Evolutionary conservation across 2,797 vertebrate species (phyloP), one percentile per base, ranked within the genome.

Genomic region (Sebastes hubbsi): DNA sequence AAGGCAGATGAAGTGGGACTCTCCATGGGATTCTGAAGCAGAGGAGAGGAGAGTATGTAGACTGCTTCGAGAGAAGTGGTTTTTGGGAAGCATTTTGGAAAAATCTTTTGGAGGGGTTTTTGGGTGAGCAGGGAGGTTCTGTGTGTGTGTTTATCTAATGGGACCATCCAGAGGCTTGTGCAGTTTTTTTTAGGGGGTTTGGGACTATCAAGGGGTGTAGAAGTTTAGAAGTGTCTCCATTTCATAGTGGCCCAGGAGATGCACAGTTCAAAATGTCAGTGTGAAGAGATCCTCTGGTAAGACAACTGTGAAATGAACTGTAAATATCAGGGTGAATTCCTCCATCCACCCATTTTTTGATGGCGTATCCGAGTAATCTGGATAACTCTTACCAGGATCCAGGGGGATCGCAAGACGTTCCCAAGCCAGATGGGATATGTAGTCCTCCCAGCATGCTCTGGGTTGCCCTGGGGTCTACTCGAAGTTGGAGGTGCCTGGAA

Each of bases 1-100:
- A 91, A 78, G 65, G 84, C 55, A 29, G 80, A 89, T 92, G 74
- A 88, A 87, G 65, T 66, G 11, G 58, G 52, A 64, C 64, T 85
- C 85, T 90, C 83, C 27, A 54, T 72, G 84, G 85, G 84, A 78
- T 65, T 83, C 25, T 49, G 52, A 81, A 67, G 75, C 67, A 78
- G 82, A 89, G 75, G 64, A 75, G 76, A 77, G 74, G 77, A 63
- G 68, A 84, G 79, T 83, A 71, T 61, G 77, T 68, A 84, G 62
- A 71, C 75, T 30, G 66, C 25, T 32, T 8, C 5, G 7, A 46
- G 83, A 83, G 62, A 72, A 56, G 69, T 70, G 11, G 42, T 73
- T 79, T 83, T 82, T 72, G 42, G 68, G 34, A 86, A 70, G 66
- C 30, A 34, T 76, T 83, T 80, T 68, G 32, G 32, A 36, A 36